Evolutionary conservation across 2,113 vertebrate genomes (phyloP).

Genomic region (Eulemur macaco): DNA sequence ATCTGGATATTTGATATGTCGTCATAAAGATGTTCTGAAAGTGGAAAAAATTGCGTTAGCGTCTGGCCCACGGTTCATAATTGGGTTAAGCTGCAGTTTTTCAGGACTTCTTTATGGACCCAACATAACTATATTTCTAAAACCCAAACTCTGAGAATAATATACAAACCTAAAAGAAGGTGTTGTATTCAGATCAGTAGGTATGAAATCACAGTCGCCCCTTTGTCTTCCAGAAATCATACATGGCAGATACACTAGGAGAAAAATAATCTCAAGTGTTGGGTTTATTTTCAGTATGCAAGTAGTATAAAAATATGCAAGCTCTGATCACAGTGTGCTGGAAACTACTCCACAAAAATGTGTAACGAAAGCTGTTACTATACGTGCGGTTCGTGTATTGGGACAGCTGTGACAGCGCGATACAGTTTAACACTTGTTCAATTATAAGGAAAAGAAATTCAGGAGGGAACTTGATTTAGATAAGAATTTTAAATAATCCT

Average conservation of each 20-base stretch:
- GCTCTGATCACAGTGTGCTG: conserved; percentile 79
- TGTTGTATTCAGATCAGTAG: conserved; percentile 57
- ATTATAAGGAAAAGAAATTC: conserved; percentile 81
- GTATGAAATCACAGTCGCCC: conserved; percentile 55
- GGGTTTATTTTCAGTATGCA: conserved; percentile 85
- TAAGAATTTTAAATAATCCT: conserved; percentile 79
- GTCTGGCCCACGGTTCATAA: conserved; percentile 59
- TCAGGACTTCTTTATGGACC: conserved; percentile 45
- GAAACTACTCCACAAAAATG: conserved; percentile 87
- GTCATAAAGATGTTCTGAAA: conserved; percentile 49
- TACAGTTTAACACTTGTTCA: conserved; percentile 85
- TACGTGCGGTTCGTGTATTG: conserved; percentile 80
- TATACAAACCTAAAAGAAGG: conserved; percentile 67
- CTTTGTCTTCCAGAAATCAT: conserved; percentile 76
- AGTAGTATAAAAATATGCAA: conserved; percentile 83
- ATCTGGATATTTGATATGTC: neutral
- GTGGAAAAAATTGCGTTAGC: conserved; percentile 57
- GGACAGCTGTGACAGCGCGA: conserved; percentile 86
- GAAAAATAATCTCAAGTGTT: conserved; percentile 79
- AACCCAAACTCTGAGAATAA: conserved; percentile 70
- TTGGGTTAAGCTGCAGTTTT: conserved; percentile 57
- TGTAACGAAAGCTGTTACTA: conserved; percentile 88
- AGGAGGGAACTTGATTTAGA: conserved; percentile 80
- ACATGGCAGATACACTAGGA: conserved; percentile 76
- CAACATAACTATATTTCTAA: conserved; percentile 37